These are phyloP conservation scores for Camelus bactrianus DNA, from an alignment of 2,113 vertebrate species.

Conservation along the genomic window DNA sequence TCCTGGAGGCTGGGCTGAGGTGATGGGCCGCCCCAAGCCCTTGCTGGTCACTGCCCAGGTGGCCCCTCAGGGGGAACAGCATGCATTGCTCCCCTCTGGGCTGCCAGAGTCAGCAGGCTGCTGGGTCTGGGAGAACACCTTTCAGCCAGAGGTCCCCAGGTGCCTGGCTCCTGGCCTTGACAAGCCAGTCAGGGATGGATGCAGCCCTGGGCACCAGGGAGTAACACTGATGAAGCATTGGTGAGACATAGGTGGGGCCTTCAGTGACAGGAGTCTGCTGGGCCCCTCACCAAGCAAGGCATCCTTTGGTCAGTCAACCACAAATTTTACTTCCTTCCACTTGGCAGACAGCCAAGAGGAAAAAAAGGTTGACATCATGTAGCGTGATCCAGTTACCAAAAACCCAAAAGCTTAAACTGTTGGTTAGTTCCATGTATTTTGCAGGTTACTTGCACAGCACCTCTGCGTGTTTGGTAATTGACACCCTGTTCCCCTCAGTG, in stretches of 20 bases:
- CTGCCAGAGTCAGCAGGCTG: neutral
- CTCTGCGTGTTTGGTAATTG: neutral
- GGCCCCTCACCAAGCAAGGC: neutral
- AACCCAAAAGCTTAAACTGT: neutral
- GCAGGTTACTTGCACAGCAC: neutral
- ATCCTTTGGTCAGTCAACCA: neutral
- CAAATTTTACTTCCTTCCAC: constrained; percentile 20
- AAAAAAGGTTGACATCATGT: neutral
- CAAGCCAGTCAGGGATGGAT: neutral
- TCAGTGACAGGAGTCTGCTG: neutral
- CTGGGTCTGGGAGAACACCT: neutral
- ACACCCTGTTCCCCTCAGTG: neutral
- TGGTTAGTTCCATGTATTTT: constrained; percentile 7
- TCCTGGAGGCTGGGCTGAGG: neutral
- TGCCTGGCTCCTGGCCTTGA: neutral
- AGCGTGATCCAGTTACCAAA: neutral
- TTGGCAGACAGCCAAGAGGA: neutral
- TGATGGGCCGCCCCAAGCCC: too few species aligned
- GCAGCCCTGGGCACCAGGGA: neutral
- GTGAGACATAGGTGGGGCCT: neutral
- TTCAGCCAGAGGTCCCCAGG: neutral
- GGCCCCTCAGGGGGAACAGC: neutral
- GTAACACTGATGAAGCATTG: fast-evolving
- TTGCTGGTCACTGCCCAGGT: neutral
- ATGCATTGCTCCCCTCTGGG: neutral